Percentiles rank a stretch among this genome's conserved stretches.
phyloP scores from a whole-genome alignment of 2,797 vertebrate genomes.

The Hippopotamyrus pictus region DNA sequence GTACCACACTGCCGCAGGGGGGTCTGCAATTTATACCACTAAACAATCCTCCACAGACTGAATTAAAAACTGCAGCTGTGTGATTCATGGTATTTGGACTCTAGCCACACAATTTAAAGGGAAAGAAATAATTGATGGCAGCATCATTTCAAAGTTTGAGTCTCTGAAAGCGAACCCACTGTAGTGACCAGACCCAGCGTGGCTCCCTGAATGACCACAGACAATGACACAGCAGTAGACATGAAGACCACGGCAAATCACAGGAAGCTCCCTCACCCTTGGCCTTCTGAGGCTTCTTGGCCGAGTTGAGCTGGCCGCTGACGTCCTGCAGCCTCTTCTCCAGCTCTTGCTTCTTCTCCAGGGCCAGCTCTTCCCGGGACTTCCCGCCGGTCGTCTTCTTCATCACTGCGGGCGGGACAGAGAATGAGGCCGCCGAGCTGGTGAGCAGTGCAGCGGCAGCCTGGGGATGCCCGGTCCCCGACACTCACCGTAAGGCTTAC shows the following conservation, averaged over 20 bases:
- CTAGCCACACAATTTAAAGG: not conserved
- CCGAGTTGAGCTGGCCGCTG: slow-evolving; percentile 86
- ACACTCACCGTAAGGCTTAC: slow-evolving; percentile 73
- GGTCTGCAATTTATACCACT: not conserved
- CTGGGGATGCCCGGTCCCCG: too few species aligned
- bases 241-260: not conserved
- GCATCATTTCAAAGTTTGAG: not conserved
- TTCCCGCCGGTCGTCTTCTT: slow-evolving; percentile 78
- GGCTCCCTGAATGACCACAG: not conserved
- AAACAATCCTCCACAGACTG: not conserved
- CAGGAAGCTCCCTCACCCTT: slow-evolving; percentile 65
- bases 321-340: slow-evolving; percentile 85
- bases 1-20: not conserved
- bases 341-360: slow-evolving; percentile 87
- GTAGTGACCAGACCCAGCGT: not conserved
- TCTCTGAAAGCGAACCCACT: not conserved
- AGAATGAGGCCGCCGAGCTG: too few species aligned
- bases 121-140: not conserved
- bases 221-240: not conserved
- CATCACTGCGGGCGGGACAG: slow-evolving; percentile 48
- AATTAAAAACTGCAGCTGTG: not conserved
- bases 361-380: slow-evolving; percentile 78
- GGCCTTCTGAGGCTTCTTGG: slow-evolving; percentile 80
- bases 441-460: not conserved
- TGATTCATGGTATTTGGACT: not conserved